Evolutionary conservation across 2,888 invertebrate species (phyloP).

Genomic region (Smittia sp.): DNA sequence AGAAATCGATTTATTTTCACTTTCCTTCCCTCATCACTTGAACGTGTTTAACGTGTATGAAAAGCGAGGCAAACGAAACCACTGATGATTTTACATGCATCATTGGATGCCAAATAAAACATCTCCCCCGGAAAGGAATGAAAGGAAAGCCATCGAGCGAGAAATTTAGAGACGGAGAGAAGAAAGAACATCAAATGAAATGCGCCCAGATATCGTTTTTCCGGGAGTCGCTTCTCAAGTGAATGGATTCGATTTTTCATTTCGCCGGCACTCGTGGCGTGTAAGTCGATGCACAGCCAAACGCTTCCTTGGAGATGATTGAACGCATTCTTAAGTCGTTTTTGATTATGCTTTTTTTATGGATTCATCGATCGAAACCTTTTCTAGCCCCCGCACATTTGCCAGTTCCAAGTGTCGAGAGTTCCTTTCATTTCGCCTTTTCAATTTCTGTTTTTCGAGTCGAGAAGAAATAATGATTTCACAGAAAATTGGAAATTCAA

Average conservation of each 20-base stretch:
- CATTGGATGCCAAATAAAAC: constrained; percentile 34
- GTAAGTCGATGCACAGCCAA: constrained; percentile 5
- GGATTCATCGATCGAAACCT: constrained; percentile 30
- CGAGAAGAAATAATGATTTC: too few species aligned
- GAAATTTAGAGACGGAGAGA: not conserved
- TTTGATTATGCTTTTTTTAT: constrained; percentile 20
- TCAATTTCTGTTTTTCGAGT: too few species aligned
- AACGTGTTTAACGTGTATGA: not conserved
- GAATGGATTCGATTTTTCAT: constrained; percentile 36
- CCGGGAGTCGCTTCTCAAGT: constrained; percentile 14
- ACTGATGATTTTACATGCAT: constrained; percentile 37
- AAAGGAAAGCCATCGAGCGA: not conserved
- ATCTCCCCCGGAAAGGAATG: constrained; percentile 5
- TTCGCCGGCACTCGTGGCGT: not conserved
- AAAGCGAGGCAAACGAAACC: constrained; percentile 22
- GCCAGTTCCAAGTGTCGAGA: too few species aligned
- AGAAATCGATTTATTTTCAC: constrained; percentile 37
- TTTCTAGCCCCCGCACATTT: not conserved
- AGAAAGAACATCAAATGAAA: constrained; percentile 33
- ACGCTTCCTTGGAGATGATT: constrained; percentile 22
- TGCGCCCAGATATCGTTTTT: not conserved
- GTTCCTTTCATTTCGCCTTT: too few species aligned
- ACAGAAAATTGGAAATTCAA: too few species aligned
- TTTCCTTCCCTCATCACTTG: constrained; percentile 13
- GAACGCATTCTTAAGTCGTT: constrained; percentile 40